A percentile compares a stretch with the other conserved stretches of the same genome.
These are phyloP conservation scores for Urocolius indicus DNA, from an alignment of 2,113 vertebrate genomes.

Conservation along the genomic window DNA sequence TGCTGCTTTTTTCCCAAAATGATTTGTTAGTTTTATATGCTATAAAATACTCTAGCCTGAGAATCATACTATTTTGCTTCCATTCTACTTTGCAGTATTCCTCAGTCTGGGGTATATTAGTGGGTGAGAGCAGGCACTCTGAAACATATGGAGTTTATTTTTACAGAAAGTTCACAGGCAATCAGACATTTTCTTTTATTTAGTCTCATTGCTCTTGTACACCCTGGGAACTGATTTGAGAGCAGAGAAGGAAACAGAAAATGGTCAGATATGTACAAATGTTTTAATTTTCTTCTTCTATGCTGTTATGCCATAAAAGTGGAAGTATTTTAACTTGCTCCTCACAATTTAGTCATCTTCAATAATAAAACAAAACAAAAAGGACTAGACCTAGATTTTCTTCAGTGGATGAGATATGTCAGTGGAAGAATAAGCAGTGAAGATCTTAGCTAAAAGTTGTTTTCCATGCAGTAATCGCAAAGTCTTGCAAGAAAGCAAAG, in stretches of 20 bases:
- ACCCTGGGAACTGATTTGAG: neutral
- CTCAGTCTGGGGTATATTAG: neutral
- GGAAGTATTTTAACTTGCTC: neutral
- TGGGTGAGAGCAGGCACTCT: neutral
- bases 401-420: neutral
- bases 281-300: neutral
- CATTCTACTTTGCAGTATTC: neutral
- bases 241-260: neutral
- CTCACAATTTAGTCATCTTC: neutral
- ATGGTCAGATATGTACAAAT: neutral
- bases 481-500: neutral
- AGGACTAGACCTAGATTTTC: neutral
- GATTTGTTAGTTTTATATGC: neutral
- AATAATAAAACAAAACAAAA: neutral
- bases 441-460: neutral
- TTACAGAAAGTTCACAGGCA: neutral
- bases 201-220: neutral
- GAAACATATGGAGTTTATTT: neutral
- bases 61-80: neutral
- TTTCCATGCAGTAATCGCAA: neutral
- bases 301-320: neutral
- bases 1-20: neutral
- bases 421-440: neutral
- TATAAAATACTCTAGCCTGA: neutral
- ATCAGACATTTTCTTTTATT: neutral